Conservation (phyloP, 2,797 vertebrate genomes). For the Anguilla anguilla region DNA sequence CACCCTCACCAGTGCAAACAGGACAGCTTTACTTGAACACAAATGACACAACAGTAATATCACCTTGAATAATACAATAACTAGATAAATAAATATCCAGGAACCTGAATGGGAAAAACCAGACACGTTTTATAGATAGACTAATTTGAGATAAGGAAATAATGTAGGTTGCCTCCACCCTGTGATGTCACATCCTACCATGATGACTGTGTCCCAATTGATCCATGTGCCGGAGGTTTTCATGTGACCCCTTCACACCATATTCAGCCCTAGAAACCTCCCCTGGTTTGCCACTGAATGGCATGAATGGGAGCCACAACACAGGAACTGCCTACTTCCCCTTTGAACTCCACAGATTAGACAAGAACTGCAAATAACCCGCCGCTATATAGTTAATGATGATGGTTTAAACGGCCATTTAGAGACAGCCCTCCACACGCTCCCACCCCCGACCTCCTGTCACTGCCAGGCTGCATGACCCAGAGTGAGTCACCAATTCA, state of each 20-base stretch:
- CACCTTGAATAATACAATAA: neutral
- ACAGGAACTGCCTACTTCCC: neutral
- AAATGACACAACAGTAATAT: neutral
- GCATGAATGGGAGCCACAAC: neutral
- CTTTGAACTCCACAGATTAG: conserved; percentile 4
- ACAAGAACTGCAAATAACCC: neutral
- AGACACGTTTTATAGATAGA: neutral
- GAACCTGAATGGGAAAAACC: neutral
- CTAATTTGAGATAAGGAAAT: neutral
- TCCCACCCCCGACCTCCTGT: neutral
- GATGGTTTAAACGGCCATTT: conserved; percentile 6
- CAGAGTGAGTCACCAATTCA: neutral
- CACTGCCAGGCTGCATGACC: neutral
- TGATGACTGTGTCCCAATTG: neutral
- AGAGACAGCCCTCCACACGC: neutral
- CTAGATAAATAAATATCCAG: neutral
- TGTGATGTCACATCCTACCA: neutral
- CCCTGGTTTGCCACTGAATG: neutral
- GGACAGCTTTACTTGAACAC: neutral
- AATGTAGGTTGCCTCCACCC: neutral
- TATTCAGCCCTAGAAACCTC: neutral
- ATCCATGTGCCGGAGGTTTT: neutral
- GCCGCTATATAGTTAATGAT: neutral
- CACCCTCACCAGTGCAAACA: neutral
- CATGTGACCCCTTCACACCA: neutral